Evolutionary conservation across 2,113 vertebrate species (phyloP), one percentile per base, ranked within the genome.

Genomic region (Nycticryphes semicollaris): DNA sequence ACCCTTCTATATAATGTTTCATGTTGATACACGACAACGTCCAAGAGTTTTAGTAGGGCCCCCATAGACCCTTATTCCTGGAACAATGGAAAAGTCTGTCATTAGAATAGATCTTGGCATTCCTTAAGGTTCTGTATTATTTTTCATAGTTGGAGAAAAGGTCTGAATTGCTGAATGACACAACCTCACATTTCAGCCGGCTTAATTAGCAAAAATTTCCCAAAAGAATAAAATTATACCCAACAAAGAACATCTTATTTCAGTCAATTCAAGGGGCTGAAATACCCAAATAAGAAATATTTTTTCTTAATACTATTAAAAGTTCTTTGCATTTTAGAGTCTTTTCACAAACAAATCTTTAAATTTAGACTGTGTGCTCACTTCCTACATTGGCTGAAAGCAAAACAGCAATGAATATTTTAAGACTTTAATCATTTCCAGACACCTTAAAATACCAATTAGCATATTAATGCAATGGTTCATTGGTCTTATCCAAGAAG

Each of bases 331-430:
- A 77, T 86, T 93, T 94, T 60, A 86, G 66, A 90, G 57, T 76
- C 19, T 83, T 76, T 91, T 84, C 67, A 80, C 28, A 87, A 95
- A 59, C 7, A 82, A 81, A 70, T 80, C 68, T 78, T 91, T 80
- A 85, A 89, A 74, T 39, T 81, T 72, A 64, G 60, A 48, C 23
- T 92, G 21, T 57, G 12, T 39, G 10, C 30, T 92, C 35, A 51
- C 23, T 78, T 80, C 39, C 41, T 86, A 47, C 30, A 94, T 24
- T 86, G 81, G 64, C 35, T 94, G 64, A 95, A 92, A 68, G 87
- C 66, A 92, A 95, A 97, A 69, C 6, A 77, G 74, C 20, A 95
- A 86, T 92, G 90, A 96, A 92, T 80, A 97, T 90, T 89, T 98
- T 93, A 97, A 96, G 79, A 86, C 77, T 95, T 96, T 79, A 96